phyloP scores from a whole-genome alignment of 2,113 vertebrate genomes.

The Cepphus grylle region DNA sequence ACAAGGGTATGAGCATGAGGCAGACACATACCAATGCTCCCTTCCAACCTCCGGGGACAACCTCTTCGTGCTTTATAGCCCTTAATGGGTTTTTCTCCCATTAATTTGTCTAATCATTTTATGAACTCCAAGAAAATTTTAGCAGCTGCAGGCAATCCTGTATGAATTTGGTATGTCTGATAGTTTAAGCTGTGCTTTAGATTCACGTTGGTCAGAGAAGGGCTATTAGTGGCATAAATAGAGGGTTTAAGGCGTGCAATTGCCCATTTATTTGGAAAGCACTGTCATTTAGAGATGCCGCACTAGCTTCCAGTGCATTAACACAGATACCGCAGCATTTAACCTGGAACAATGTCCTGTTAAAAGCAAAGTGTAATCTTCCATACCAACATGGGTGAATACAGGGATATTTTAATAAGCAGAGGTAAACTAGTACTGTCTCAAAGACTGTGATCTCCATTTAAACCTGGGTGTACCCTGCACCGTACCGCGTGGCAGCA shows the following conservation, averaged over 20 bases:
- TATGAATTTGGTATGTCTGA: not conserved
- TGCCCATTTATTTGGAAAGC: not conserved
- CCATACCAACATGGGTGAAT: not conserved
- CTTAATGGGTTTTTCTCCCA: slow-evolving; percentile 16
- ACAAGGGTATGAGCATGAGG: not conserved
- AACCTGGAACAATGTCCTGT: not conserved
- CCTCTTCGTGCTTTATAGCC: not conserved
- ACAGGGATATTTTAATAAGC: not conserved
- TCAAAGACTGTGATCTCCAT: not conserved
- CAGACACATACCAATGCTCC: not conserved
- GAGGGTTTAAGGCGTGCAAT: not conserved
- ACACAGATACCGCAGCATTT: not conserved
- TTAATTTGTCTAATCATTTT: slow-evolving; percentile 30
- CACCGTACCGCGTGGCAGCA: not conserved
- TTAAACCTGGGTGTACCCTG: not conserved
- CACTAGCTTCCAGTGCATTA: not conserved
- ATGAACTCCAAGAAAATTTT: not conserved
- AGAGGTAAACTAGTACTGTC: not conserved
- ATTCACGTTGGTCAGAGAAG: not conserved
- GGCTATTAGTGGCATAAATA: not conserved
- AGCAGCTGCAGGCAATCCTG: not conserved
- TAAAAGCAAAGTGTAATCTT: not conserved
- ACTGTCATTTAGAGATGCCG: not conserved
- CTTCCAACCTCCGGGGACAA: not conserved
- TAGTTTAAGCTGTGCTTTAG: not conserved